Conservation (phyloP, 2,888 invertebrate genomes). For the Cantharis flavilabris region DNA sequence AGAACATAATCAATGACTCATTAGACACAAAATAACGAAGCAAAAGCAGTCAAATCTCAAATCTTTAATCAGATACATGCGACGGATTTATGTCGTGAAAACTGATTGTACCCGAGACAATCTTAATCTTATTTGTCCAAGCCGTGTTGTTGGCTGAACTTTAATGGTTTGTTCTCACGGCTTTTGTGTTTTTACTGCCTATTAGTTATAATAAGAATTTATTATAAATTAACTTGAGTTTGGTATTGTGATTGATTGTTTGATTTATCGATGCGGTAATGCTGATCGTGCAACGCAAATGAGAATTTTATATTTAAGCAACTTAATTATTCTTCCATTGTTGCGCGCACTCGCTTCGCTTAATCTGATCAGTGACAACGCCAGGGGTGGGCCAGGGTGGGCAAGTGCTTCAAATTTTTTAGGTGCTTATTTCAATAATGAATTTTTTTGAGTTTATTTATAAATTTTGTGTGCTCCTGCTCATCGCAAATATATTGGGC, state of each 20-base stretch:
- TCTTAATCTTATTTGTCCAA: conserved; percentile 35
- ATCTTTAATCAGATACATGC: conserved; percentile 35
- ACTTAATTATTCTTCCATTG: neutral
- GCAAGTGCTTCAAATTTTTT: too few species aligned
- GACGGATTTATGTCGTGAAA: conserved; percentile 37
- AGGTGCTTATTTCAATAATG: too few species aligned
- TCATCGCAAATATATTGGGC: too few species aligned
- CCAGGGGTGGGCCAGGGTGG: too few species aligned
- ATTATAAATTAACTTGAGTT: conserved; percentile 23
- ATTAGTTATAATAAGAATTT: conserved; percentile 17
- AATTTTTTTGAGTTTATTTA: too few species aligned
- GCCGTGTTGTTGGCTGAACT: conserved; percentile 32
- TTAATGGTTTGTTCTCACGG: conserved; percentile 35
- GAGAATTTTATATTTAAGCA: neutral
- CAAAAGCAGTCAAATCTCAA: conserved; percentile 23
- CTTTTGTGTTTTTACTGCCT: conserved; percentile 17
- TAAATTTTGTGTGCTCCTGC: too few species aligned
- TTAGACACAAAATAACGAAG: conserved; percentile 29
- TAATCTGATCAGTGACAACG: too few species aligned
- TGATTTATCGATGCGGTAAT: conserved; percentile 18
- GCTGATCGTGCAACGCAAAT: neutral
- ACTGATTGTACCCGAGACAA: conserved; percentile 33
- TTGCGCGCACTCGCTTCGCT: neutral
- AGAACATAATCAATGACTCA: conserved; percentile 26
- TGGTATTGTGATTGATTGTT: conserved; percentile 28